A percentile compares a stretch with the other conserved stretches of the same genome.
Conservation (phyloP, 2,113 vertebrate species). For the Pantherophis guttatus region DNA sequence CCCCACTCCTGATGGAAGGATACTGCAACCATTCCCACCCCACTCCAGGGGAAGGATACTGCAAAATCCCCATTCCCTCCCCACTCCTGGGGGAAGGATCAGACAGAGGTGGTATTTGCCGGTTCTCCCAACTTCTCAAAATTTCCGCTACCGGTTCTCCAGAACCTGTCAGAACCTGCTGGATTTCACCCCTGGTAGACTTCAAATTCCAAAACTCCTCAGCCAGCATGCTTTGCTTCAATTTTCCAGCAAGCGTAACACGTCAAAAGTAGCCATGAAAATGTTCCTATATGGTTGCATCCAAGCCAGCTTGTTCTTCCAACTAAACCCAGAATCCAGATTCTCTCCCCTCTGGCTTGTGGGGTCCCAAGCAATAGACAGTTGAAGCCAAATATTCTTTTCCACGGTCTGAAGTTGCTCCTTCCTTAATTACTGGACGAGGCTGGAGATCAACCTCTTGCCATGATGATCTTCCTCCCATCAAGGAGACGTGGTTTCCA, state of each 20-base stretch:
- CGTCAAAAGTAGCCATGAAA: not conserved
- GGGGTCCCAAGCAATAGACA: not conserved
- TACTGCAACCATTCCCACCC: too few species aligned
- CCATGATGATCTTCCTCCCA: not conserved
- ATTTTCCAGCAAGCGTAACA: not conserved
- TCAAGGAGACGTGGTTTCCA: not conserved
- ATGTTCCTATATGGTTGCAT: not conserved
- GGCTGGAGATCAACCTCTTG: not conserved
- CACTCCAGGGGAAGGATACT: too few species aligned
- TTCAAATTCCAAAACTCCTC: too few species aligned
- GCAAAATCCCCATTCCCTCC: too few species aligned
- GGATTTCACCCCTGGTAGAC: too few species aligned
- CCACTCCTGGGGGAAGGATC: too few species aligned
- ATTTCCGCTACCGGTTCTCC: too few species aligned
- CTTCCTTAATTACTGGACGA: not conserved
- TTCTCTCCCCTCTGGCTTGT: not conserved
- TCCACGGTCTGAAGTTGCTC: not conserved
- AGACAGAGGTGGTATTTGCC: too few species aligned
- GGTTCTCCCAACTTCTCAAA: too few species aligned
- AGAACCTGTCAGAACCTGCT: too few species aligned
- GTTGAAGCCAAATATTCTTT: not conserved
- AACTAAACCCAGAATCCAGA: not conserved
- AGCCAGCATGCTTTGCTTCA: conserved; percentile 15
- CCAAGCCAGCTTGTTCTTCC: not conserved
- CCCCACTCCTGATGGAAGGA: too few species aligned